Evolutionary conservation across 1,140 invertebrate genomes (phyloP).

Genomic region (Pemphigus obesinymphae): DNA sequence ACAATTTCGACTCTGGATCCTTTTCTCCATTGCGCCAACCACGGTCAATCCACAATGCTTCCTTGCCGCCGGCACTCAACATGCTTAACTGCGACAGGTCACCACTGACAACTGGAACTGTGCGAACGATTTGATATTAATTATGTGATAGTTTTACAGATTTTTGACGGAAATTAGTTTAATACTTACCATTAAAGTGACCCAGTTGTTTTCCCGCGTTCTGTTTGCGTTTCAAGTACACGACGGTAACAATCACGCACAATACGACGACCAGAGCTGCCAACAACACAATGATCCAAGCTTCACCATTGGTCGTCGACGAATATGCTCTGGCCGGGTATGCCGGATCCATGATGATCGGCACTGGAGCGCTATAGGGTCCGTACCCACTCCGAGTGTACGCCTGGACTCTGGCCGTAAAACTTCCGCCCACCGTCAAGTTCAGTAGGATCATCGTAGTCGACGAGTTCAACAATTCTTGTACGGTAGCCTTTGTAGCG

Average conservation of each 20-base stretch:
- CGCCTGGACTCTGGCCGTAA: slow-evolving; percentile 69
- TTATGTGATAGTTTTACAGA: too few relatives aligned
- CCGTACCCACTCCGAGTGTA: slow-evolving; percentile 66
- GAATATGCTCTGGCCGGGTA: slow-evolving; percentile 41
- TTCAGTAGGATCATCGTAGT: slow-evolving; percentile 68
- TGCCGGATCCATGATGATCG: slow-evolving; percentile 59
- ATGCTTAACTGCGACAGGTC: slow-evolving; percentile 45
- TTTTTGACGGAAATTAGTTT: too few relatives aligned
- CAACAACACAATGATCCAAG: slow-evolving; percentile 72
- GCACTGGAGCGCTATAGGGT: slow-evolving; percentile 61
- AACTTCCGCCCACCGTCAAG: slow-evolving; percentile 64
- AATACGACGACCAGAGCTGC: slow-evolving; percentile 64
- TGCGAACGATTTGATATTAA: too few relatives aligned
- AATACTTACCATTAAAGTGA: slow-evolving; percentile 45
- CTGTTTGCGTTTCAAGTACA: slow-evolving; percentile 62
- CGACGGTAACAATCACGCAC: slow-evolving; percentile 56
- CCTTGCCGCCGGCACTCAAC: slow-evolving; percentile 55
- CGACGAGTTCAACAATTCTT: slow-evolving; percentile 67
- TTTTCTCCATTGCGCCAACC: slow-evolving; percentile 64
- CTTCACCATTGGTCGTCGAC: slow-evolving; percentile 52
- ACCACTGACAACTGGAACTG: slow-evolving; percentile 46
- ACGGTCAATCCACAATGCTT: slow-evolving; percentile 69
- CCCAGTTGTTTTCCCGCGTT: slow-evolving; percentile 49
- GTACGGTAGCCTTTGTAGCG: slow-evolving; percentile 61
- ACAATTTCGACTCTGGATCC: slow-evolving; percentile 61